Conservation (phyloP, 2,113 vertebrate species). For the Notothenia coriiceps region DNA sequence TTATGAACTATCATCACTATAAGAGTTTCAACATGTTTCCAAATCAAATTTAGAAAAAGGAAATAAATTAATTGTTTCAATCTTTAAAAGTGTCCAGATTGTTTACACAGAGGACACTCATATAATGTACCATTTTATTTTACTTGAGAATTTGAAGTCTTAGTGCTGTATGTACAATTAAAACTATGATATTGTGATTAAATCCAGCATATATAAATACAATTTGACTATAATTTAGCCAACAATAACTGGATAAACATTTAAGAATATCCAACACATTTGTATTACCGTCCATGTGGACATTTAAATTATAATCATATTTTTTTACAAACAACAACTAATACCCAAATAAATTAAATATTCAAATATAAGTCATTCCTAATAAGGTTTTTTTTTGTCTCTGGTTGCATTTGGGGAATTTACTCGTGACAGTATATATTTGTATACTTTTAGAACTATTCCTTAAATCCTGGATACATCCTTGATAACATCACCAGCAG, state of each 20-base stretch:
- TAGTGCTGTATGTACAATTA: too few species aligned
- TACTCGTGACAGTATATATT: not conserved
- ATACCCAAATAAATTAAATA: not conserved
- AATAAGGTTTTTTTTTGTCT: not conserved
- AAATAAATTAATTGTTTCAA: not conserved
- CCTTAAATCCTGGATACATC: not conserved
- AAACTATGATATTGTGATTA: too few species aligned
- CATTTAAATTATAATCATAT: too few species aligned
- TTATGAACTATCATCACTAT: not conserved
- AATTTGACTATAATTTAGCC: not conserved
- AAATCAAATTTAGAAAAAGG: not conserved
- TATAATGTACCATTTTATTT: too few species aligned
- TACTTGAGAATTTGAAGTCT: too few species aligned
- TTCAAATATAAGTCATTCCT: not conserved
- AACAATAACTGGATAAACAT: not conserved
- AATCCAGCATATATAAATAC: not conserved
- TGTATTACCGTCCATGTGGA: too few species aligned
- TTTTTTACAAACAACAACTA: not conserved
- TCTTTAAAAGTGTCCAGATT: not conserved
- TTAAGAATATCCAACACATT: not conserved
- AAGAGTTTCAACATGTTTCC: not conserved
- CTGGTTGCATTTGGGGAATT: not conserved
- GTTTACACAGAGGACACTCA: too few species aligned
- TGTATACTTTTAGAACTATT: not conserved
- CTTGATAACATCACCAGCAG: slow-evolving; percentile 4